Percentiles rank a stretch among this genome's conserved stretches.
phyloP scores from a whole-genome alignment of 1,140 invertebrate genomes.

The Trachymyrmex septentrionalis region DNA sequence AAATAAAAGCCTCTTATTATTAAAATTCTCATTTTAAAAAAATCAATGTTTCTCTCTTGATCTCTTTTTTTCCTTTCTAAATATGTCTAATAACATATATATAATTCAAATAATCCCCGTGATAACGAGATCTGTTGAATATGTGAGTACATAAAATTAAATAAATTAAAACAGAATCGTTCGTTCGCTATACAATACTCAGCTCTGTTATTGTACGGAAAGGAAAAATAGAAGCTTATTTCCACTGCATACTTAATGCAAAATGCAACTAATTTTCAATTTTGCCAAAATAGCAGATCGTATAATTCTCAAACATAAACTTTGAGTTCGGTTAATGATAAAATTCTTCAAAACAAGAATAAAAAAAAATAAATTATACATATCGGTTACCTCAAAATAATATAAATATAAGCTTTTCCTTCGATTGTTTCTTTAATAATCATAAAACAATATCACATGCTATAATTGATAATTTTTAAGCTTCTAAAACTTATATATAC shows the following conservation, averaged over 20 bases:
- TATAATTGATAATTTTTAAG: not conserved
- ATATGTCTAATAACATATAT: not conserved
- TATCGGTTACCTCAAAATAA: not conserved
- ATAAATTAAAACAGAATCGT: not conserved
- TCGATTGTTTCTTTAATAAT: not conserved
- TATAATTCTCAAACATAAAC: slow-evolving; percentile 7
- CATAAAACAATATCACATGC: not conserved
- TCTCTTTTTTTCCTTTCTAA: not conserved
- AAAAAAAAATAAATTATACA: not conserved
- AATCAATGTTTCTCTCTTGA: not conserved
- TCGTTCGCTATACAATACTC: not conserved
- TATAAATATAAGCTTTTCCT: no score
- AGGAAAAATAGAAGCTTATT: not conserved
- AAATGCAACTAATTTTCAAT: slow-evolving; percentile 12
- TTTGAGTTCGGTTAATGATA: not conserved
- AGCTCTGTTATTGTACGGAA: not conserved
- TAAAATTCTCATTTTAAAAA: not conserved
- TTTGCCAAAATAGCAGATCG: not conserved
- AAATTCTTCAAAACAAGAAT: slow-evolving; percentile 4
- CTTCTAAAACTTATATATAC: not conserved
- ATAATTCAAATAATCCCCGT: not conserved
- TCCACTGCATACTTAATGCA: slow-evolving; percentile 12
- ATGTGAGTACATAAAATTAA: not conserved
- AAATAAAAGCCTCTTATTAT: not conserved
- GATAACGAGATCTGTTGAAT: not conserved